phyloP scores from a whole-genome alignment of 1,140 invertebrate genomes.

The Dendrolimus punctatus region DNA sequence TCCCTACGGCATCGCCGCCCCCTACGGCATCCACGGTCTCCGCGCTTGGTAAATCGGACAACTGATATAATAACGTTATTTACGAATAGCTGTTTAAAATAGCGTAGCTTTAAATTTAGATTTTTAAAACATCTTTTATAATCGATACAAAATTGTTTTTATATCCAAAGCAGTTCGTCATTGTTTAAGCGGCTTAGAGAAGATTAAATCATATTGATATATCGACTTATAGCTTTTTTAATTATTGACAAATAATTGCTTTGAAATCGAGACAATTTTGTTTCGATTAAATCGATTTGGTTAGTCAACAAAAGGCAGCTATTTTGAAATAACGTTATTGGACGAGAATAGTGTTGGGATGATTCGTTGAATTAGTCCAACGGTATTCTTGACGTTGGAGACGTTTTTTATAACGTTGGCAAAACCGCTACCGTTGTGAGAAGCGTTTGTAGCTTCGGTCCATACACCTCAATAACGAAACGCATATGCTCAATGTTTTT shows the following conservation, averaged over 20 bases:
- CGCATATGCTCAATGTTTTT: constrained; percentile 39
- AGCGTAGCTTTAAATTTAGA: constrained; percentile 1
- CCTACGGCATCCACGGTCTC: constrained; percentile 34
- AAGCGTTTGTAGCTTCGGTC: no score
- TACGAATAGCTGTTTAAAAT: constrained; percentile 9
- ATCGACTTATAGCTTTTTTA: no score
- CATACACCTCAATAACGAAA: constrained; percentile 10
- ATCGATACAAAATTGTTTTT: no score
- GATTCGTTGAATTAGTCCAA: constrained; percentile 1
- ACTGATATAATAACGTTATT: constrained; percentile 9
- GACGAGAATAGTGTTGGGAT: no score
- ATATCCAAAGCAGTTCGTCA: no score
- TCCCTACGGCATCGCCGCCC: constrained; percentile 24
- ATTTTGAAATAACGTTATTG: neutral
- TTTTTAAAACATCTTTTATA: neutral
- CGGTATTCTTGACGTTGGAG: constrained; percentile 2
- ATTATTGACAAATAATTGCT: no score
- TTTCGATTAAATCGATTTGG: no score
- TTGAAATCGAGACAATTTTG: no score
- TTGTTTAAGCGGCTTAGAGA: no score
- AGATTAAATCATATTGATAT: no score
- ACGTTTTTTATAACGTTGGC: constrained; percentile 8
- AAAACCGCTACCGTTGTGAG: no score
- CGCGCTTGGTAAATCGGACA: constrained; percentile 54
- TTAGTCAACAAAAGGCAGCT: neutral